Conservation (phyloP, 2,113 vertebrate genomes). For the Corythornis vintsioides region DNA sequence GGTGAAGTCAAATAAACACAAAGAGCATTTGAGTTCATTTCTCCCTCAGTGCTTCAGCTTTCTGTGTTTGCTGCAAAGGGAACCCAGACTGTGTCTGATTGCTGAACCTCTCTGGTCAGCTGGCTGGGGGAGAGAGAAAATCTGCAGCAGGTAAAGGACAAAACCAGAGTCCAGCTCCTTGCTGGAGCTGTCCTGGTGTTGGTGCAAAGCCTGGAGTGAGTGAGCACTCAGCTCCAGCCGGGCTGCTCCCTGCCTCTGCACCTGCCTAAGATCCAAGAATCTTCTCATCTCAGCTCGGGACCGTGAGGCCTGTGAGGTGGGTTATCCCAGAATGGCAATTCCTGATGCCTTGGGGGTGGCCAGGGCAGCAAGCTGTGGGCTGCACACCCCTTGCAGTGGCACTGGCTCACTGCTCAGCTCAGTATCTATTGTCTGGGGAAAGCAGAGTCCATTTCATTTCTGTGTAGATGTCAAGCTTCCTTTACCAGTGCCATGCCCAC, state of each 20-base stretch:
- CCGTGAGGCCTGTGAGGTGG: background rate
- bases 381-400: background rate
- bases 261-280: background rate
- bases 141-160: background rate
- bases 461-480: background rate
- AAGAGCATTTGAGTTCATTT: slow-evolving; percentile 70
- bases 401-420: background rate
- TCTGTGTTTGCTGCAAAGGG: slow-evolving; percentile 29
- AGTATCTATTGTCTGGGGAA: background rate
- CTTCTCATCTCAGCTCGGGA: background rate
- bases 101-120: background rate
- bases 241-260: background rate
- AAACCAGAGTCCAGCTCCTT: background rate
- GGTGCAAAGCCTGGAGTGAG: background rate
- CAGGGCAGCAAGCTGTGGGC: fast-evolving
- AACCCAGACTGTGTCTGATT: background rate
- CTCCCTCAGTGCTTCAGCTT: slow-evolving; percentile 50
- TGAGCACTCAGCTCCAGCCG: background rate
- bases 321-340: background rate
- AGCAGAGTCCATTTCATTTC: background rate
- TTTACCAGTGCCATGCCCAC: background rate
- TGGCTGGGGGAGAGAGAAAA: background rate
- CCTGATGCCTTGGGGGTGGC: fast-evolving
- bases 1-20: slow-evolving; percentile 76
- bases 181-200: background rate